These are phyloP conservation scores for Bellardia pandia DNA, from an alignment of 2,888 invertebrate genomes.

Conservation along the genomic window DNA sequence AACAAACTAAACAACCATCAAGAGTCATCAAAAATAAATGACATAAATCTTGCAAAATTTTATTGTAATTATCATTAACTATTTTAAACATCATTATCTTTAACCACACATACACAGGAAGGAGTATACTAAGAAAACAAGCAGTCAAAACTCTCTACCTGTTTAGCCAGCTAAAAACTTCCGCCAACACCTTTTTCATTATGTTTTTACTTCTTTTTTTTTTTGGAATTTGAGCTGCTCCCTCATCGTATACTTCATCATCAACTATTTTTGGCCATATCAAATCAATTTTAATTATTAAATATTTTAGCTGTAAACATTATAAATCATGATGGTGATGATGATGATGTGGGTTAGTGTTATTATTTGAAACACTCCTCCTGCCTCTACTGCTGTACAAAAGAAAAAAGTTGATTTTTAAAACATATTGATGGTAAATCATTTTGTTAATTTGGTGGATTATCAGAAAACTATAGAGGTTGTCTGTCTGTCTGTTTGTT, in stretches of 20 bases:
- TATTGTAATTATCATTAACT: background rate
- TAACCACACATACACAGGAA: background rate
- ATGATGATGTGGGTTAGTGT: conserved; percentile 27
- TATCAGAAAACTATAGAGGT: conserved; percentile 20
- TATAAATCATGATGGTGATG: background rate
- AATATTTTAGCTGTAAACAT: conserved; percentile 10
- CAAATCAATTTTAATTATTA: conserved; percentile 52
- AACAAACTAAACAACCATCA: too few relatives aligned
- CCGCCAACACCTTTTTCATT: conserved; percentile 59
- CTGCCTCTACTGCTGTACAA: too few relatives aligned
- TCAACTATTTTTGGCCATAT: conserved; percentile 2
- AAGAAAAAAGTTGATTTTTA: too few relatives aligned
- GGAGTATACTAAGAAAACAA: background rate
- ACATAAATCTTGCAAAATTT: too few relatives aligned
- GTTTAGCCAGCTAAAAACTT: conserved; percentile 45
- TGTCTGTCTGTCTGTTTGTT: too few relatives aligned
- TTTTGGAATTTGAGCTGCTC: background rate
- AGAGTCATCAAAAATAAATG: too few relatives aligned
- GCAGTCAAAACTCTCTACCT: background rate
- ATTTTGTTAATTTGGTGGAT: conserved; percentile 33
- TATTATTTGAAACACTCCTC: too few relatives aligned
- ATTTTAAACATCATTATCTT: conserved; percentile 3
- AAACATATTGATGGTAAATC: too few relatives aligned
- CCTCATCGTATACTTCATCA: conserved; percentile 7
- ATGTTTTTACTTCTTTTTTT: background rate